Conservation (phyloP, 1,140 invertebrate species). For the Drosophila tani region DNA sequence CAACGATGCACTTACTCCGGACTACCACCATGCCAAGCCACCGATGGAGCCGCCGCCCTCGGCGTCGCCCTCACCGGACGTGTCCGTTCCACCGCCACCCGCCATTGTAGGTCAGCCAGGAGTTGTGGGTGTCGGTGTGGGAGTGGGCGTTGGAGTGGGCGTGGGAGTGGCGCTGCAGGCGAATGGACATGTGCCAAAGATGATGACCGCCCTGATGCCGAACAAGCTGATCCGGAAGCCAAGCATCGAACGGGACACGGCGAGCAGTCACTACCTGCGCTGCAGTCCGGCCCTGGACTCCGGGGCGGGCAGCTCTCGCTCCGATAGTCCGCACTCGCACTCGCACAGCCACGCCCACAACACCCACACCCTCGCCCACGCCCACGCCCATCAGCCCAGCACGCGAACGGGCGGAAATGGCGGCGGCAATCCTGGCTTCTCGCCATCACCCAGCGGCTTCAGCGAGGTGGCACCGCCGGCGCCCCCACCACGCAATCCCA, state of each 20-base stretch:
- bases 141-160: slow-evolving; percentile 26
- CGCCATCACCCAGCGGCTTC: slow-evolving; percentile 87
- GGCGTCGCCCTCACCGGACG: slow-evolving; percentile 69
- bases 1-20: slow-evolving; percentile 68
- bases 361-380: slow-evolving; percentile 13
- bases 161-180: slow-evolving; percentile 44
- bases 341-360: slow-evolving; percentile 63
- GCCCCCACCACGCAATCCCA: slow-evolving; percentile 88
- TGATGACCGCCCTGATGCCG: slow-evolving; percentile 86
- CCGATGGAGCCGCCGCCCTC: slow-evolving; percentile 71
- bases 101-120: slow-evolving; percentile 46
- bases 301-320: slow-evolving; percentile 93
- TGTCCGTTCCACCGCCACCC: slow-evolving; percentile 51
- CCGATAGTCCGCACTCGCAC: slow-evolving; percentile 92
- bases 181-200: slow-evolving; percentile 81
- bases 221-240: slow-evolving; percentile 94
- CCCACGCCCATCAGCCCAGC: slow-evolving; percentile 71
- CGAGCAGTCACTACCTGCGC: slow-evolving; percentile 87
- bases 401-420: slow-evolving; percentile 74
- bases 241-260: slow-evolving; percentile 92
- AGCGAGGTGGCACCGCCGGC: slow-evolving; percentile 90
- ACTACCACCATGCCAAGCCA: slow-evolving; percentile 77
- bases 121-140: slow-evolving; percentile 33
- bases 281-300: slow-evolving; percentile 94
- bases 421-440: slow-evolving; percentile 87